phyloP scores from a whole-genome alignment of 2,888 invertebrate genomes.

The Amblyjoppa fuscipennis region DNA sequence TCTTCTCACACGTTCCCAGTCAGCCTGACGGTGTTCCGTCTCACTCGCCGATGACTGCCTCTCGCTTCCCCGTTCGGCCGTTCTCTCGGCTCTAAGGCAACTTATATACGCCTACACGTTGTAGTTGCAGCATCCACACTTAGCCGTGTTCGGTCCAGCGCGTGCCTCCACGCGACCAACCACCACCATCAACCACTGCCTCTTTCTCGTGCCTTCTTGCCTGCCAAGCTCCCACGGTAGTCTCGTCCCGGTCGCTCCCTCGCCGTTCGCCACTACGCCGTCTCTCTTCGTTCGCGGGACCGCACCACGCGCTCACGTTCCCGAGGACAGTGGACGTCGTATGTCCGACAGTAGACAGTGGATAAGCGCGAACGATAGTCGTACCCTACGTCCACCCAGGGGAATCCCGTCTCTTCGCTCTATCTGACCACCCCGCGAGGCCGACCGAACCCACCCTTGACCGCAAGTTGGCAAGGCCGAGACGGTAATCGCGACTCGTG shows the following conservation, averaged over 20 bases:
- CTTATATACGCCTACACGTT: constrained; percentile 82
- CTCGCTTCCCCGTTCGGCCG: constrained; percentile 67
- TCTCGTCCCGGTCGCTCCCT: constrained; percentile 34
- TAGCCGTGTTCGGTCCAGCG: constrained; percentile 84
- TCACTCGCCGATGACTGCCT: constrained; percentile 36
- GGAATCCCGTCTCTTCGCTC: constrained; percentile 39
- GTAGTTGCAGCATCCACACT: constrained; percentile 84
- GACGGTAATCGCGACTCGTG: constrained; percentile 42
- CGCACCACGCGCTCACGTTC: constrained; percentile 71
- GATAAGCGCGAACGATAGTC: constrained; percentile 72
- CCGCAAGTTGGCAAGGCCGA: constrained; percentile 69
- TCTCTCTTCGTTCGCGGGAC: constrained; percentile 55
- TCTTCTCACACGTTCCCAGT: constrained; percentile 66
- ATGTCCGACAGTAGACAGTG: constrained; percentile 70
- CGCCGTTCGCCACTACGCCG: constrained; percentile 70
- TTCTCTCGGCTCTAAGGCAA: constrained; percentile 76
- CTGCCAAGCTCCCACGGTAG: constrained; percentile 12
- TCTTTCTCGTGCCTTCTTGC: constrained; percentile 48
- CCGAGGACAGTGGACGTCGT: constrained; percentile 73
- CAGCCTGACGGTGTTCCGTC: constrained; percentile 67
- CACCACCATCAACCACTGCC: constrained; percentile 82
- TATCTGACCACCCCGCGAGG: constrained; percentile 36
- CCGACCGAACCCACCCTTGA: constrained; percentile 33
- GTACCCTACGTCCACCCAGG: constrained; percentile 59
- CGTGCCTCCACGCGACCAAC: constrained; percentile 85